These are phyloP conservation scores for Cheilosia scutellata DNA, from an alignment of 2,888 invertebrate species.

Conservation along the genomic window DNA sequence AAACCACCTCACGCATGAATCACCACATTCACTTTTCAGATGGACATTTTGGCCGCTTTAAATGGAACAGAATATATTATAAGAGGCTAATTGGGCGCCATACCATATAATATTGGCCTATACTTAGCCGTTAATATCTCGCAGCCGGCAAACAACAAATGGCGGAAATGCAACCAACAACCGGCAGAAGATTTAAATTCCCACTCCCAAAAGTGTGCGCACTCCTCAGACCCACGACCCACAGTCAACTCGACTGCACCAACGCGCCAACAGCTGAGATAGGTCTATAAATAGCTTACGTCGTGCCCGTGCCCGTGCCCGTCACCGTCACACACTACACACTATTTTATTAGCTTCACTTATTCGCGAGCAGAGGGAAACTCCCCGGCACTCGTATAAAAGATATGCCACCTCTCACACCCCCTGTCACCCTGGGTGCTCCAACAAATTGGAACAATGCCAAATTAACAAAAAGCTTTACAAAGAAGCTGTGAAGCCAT, in stretches of 20 bases:
- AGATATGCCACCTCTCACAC: slow-evolving; percentile 1
- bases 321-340: slow-evolving; percentile 28
- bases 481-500: slow-evolving; percentile 64
- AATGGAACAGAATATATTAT: slow-evolving; percentile 27
- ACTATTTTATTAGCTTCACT: slow-evolving; percentile 49
- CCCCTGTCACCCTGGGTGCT: slow-evolving; percentile 26
- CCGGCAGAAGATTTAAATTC: slow-evolving; percentile 31
- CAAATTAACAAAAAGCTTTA: slow-evolving; percentile 71
- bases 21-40: slow-evolving; percentile 13
- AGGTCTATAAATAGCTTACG: slow-evolving; percentile 53
- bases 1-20: slow-evolving; percentile 27
- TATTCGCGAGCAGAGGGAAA: slow-evolving; percentile 38
- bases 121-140: neutral
- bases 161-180: slow-evolving; percentile 32
- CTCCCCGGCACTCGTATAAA: slow-evolving; percentile 1
- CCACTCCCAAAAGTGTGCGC: slow-evolving; percentile 28
- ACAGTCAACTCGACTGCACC: slow-evolving; percentile 25
- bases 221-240: neutral
- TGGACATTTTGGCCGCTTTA: slow-evolving; percentile 52
- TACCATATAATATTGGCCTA: slow-evolving; percentile 7
- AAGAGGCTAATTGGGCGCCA: slow-evolving; percentile 59
- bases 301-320: neutral
- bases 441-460: slow-evolving; percentile 70
- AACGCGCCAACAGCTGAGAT: slow-evolving; percentile 55
- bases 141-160: neutral